Conservation (phyloP, 2,888 invertebrate genomes). For the Apodemia arnacis region DNA sequence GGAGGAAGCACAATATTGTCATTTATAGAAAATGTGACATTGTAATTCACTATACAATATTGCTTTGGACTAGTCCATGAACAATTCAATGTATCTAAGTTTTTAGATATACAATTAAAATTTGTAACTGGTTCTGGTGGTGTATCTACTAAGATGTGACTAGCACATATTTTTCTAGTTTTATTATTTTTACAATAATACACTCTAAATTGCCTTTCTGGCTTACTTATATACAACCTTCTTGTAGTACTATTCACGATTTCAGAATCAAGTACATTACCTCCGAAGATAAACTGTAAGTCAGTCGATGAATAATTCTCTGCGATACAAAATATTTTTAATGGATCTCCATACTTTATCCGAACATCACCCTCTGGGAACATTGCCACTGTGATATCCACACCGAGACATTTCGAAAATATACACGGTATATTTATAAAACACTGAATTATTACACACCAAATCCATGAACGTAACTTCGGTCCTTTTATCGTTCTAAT, state of each 20-base stretch:
- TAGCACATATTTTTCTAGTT: slow-evolving; percentile 88
- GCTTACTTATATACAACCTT: slow-evolving; percentile 93
- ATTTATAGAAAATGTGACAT: slow-evolving; percentile 88
- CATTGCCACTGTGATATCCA: slow-evolving; percentile 89
- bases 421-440: slow-evolving; percentile 90
- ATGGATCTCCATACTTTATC: slow-evolving; percentile 94
- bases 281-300: slow-evolving; percentile 90
- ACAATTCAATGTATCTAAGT: slow-evolving; percentile 98
- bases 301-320: slow-evolving; percentile 90
- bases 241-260: slow-evolving; percentile 96
- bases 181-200: slow-evolving; percentile 93
- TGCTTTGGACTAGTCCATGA: slow-evolving; percentile 95
- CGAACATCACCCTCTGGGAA: slow-evolving; percentile 94
- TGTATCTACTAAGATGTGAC: slow-evolving; percentile 91
- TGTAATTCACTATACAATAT: slow-evolving; percentile 89
- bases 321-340: slow-evolving; percentile 96
- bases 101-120: slow-evolving; percentile 97
- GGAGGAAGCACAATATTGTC: slow-evolving; percentile 86
- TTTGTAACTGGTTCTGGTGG: slow-evolving; percentile 96
- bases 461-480: slow-evolving; percentile 90
- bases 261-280: slow-evolving; percentile 88
- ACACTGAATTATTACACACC: slow-evolving; percentile 90
- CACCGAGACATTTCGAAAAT: slow-evolving; percentile 89
- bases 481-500: slow-evolving; percentile 89
- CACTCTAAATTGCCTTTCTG: slow-evolving; percentile 92